Evolutionary conservation across 1,140 invertebrate genomes (phyloP).

Genomic region (Brachionus sp.): DNA sequence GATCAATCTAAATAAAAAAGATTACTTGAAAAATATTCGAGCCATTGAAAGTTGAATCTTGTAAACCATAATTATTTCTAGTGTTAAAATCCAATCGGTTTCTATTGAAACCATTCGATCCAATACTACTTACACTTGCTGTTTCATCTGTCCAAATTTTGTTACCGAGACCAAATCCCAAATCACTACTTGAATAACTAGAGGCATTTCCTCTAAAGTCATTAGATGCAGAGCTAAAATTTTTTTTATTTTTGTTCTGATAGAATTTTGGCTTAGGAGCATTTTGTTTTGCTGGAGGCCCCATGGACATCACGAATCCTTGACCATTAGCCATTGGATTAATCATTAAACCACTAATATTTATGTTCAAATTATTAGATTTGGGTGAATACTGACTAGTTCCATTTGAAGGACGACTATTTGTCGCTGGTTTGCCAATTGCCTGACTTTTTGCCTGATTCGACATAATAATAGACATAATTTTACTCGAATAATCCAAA

Average conservation of each 20-base stretch:
- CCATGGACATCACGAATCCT: not conserved
- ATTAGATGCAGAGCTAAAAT: not conserved
- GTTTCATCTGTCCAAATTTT: not conserved
- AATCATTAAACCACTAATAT: not conserved
- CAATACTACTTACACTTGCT: not conserved
- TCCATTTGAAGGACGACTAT: not conserved
- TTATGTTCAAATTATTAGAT: not conserved
- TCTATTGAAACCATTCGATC: not conserved
- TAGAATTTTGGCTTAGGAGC: not conserved
- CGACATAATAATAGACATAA: not conserved
- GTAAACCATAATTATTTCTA: not conserved
- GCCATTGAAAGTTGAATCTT: not conserved
- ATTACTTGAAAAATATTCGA: not conserved
- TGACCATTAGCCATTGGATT: not conserved
- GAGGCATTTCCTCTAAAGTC: not conserved
- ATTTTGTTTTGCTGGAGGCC: not conserved
- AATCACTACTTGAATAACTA: not conserved
- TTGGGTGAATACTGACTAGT: not conserved
- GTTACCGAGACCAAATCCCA: not conserved
- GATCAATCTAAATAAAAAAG: not conserved
- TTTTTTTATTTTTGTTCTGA: not conserved
- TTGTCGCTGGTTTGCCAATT: not conserved
- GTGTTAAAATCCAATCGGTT: not conserved
- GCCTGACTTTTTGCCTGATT: not conserved
- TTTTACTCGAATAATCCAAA: constrained; percentile 25